Evolutionary conservation across 1,140 invertebrate species (phyloP).

Genomic region (Megathymus violae): DNA sequence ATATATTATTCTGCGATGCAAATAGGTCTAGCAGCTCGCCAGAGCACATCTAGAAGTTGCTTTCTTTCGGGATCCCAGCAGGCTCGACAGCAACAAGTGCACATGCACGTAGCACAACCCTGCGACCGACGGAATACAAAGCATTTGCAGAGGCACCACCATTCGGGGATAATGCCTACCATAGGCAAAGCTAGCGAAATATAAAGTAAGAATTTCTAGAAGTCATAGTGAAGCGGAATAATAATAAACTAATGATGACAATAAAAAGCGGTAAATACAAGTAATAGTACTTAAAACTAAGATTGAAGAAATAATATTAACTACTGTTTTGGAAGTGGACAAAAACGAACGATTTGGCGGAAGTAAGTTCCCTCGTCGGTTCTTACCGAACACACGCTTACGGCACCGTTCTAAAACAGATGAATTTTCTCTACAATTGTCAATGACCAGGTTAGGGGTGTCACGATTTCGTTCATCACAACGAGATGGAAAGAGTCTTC

Average conservation of each 20-base stretch:
- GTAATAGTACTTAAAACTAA: conserved; percentile 15
- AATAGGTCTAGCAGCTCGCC: no score
- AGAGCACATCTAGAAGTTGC: no score
- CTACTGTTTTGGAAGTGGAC: conserved; percentile 29
- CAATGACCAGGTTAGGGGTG: conserved; percentile 33
- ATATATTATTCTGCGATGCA: no score
- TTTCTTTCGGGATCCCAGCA: no score
- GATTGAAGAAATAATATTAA: background rate
- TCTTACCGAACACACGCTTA: conserved; percentile 33
- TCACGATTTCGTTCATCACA: conserved; percentile 30
- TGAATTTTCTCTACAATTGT: conserved; percentile 31
- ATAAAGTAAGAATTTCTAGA: background rate
- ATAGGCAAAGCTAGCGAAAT: background rate
- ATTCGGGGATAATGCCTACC: no score
- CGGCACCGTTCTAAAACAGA: conserved; percentile 27
- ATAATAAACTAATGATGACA: no score
- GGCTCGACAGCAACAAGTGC: no score
- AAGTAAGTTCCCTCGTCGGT: conserved; percentile 34
- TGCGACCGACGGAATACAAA: no score
- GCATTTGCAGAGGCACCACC: no score
- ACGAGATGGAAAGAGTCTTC: conserved; percentile 26
- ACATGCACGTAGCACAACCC: no score
- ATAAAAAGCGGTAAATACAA: conserved; percentile 3
- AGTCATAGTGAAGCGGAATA: conserved; percentile 9
- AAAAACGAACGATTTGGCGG: conserved; percentile 21